phyloP scores from a whole-genome alignment of 2,797 vertebrate species.

The Tadarida brasiliensis region DNA sequence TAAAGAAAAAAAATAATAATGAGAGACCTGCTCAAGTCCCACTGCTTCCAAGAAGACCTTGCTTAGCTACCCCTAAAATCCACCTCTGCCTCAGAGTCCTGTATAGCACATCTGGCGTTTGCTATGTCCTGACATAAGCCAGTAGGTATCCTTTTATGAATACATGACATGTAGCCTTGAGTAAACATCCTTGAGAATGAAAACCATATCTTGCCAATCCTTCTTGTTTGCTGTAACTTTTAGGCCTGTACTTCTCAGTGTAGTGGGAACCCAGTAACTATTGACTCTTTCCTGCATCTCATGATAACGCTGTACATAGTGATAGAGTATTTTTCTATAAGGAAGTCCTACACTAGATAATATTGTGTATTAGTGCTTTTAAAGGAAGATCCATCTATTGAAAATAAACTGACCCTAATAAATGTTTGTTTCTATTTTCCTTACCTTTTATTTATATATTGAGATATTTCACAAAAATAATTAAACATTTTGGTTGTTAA shows the following conservation, averaged over 20 bases:
- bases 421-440: background rate
- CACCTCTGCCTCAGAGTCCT: background rate
- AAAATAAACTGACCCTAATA: background rate
- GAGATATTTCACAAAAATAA: background rate
- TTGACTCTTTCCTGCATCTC: background rate
- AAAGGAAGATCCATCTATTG: background rate
- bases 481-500: background rate
- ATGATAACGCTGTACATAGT: background rate
- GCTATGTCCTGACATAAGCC: background rate
- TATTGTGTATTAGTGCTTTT: background rate
- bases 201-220: background rate
- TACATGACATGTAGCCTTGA: background rate
- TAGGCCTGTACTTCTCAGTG: background rate
- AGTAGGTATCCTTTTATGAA: background rate
- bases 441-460: background rate
- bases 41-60: background rate
- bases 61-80: background rate
- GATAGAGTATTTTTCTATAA: background rate
- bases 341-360: background rate
- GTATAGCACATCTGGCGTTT: background rate
- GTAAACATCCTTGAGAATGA: conserved; percentile 26
- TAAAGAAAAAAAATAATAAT: too few species aligned
- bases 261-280: background rate
- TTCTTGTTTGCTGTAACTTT: background rate
- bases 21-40: background rate